Conservation (phyloP, 2,113 vertebrate species). For the Pogonocichla stellata region DNA sequence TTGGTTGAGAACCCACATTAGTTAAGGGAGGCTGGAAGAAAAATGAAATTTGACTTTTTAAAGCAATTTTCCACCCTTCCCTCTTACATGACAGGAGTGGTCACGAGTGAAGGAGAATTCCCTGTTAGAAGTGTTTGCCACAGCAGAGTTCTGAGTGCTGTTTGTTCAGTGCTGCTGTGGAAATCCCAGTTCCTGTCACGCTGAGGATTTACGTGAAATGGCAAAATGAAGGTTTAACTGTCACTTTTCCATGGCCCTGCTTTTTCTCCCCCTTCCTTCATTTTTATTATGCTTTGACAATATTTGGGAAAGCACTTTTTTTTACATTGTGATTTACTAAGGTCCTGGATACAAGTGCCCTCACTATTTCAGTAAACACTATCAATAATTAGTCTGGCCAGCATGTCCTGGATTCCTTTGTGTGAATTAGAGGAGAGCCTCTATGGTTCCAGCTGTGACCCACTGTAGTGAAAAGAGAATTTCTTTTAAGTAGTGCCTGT, state of each 20-base stretch:
- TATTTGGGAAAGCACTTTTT: not conserved
- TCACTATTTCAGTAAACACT: not conserved
- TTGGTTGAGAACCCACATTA: not conserved
- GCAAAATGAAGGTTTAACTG: not conserved
- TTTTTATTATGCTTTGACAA: not conserved
- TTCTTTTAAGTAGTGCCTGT: not conserved
- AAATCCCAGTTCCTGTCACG: not conserved
- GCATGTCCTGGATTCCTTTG: not conserved
- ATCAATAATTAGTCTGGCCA: not conserved
- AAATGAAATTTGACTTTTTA: not conserved
- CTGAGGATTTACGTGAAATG: not conserved
- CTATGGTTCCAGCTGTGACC: not conserved
- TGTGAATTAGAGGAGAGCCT: not conserved
- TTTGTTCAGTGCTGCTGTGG: not conserved
- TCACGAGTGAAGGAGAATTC: not conserved
- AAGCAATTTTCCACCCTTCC: slow-evolving; percentile 19
- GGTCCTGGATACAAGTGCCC: not conserved
- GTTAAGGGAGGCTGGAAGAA: not conserved
- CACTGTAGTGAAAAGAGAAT: not conserved
- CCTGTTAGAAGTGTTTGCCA: not conserved
- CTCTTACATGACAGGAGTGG: not conserved
- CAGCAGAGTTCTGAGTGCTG: not conserved
- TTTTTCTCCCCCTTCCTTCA: not conserved
- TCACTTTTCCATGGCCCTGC: not conserved
- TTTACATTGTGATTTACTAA: not conserved